phyloP scores from a whole-genome alignment of 1,140 invertebrate species.

The Octopus sinensis region DNA sequence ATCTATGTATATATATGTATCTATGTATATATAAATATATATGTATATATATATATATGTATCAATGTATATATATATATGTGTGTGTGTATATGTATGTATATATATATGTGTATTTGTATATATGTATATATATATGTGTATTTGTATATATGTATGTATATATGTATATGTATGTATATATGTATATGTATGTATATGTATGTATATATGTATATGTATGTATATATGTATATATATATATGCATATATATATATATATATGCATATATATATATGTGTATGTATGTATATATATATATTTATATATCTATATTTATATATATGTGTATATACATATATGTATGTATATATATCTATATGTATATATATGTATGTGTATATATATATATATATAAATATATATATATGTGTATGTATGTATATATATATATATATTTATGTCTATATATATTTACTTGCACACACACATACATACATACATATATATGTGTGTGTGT shows the following conservation, averaged over 20 bases:
- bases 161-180: background rate
- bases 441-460: background rate
- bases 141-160: background rate
- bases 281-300: background rate
- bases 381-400: background rate
- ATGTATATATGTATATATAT: background rate
- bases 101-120: background rate
- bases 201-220: background rate
- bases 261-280: background rate
- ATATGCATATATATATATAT: background rate
- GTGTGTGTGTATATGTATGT: background rate
- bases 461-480: background rate
- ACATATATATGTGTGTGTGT: background rate
- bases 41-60: background rate
- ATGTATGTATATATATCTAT: background rate
- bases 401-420: background rate
- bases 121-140: background rate
- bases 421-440: background rate
- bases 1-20: background rate
- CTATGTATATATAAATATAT: background rate
- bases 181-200: background rate
- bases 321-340: background rate
- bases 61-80: background rate
- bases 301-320: background rate
- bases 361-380: background rate